Conservation (phyloP, 2,113 vertebrate genomes). For the Leucopsar rothschildi region DNA sequence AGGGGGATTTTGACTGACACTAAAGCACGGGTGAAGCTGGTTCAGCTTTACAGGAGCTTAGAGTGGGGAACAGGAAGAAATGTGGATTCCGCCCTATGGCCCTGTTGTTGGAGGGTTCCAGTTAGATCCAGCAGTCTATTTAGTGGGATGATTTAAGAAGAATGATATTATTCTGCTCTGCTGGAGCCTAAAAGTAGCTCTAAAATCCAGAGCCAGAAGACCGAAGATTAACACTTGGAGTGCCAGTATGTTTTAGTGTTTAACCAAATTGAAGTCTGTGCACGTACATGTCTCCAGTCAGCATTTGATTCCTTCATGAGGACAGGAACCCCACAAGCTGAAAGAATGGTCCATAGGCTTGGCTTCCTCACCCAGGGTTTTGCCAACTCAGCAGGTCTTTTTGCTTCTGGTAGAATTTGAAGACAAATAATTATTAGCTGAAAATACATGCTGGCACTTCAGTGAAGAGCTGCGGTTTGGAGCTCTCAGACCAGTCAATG, state of each 20-base stretch:
- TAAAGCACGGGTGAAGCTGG: background rate
- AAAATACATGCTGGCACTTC: background rate
- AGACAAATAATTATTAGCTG: slow-evolving; percentile 51
- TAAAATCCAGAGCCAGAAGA: background rate
- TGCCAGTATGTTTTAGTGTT: background rate
- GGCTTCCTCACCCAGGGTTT: background rate
- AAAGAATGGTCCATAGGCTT: background rate
- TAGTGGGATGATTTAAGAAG: background rate
- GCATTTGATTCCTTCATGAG: background rate
- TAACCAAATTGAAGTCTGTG: background rate
- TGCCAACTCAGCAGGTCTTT: background rate
- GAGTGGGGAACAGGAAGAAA: background rate
- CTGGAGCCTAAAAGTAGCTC: background rate
- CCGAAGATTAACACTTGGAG: background rate
- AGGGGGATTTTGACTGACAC: background rate
- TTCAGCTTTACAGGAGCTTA: background rate
- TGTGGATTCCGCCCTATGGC: background rate
- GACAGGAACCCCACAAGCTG: background rate
- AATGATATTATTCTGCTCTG: background rate
- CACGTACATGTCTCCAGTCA: background rate
- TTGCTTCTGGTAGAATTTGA: slow-evolving; percentile 7
- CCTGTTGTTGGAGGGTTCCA: background rate
- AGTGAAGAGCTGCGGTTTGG: slow-evolving; percentile 28
- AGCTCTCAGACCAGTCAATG: background rate
- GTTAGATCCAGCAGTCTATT: background rate